Evolutionary conservation across 2,797 vertebrate species (phyloP).

Genomic region (Rhyacichthys aspro): DNA sequence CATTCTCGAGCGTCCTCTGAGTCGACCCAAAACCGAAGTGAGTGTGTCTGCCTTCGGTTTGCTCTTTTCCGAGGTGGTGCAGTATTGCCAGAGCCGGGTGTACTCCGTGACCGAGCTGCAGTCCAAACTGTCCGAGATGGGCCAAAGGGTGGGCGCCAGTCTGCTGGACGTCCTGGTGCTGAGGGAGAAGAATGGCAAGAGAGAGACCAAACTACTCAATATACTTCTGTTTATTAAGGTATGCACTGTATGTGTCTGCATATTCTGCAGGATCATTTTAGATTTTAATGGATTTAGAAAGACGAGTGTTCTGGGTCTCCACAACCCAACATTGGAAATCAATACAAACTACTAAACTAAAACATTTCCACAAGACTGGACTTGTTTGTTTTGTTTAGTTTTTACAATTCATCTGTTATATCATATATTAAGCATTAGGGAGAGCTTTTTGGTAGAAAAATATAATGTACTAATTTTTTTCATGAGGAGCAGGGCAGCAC

Average conservation of each 20-base stretch:
- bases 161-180: slow-evolving; percentile 87
- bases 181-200: slow-evolving; percentile 83
- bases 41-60: slow-evolving; percentile 87
- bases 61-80: slow-evolving; percentile 91
- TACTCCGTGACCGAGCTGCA: slow-evolving; percentile 90
- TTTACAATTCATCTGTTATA: too few species aligned
- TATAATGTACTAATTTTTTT: too few species aligned
- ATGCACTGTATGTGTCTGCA: not conserved
- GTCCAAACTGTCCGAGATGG: slow-evolving; percentile 83
- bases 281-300: too few species aligned
- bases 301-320: too few species aligned
- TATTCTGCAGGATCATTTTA: too few species aligned
- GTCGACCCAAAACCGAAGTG: slow-evolving; percentile 83
- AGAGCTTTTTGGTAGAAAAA: too few species aligned
- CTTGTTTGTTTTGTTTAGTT: too few species aligned
- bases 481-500: too few species aligned
- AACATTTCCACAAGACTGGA: too few species aligned
- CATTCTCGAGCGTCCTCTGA: slow-evolving; percentile 84
- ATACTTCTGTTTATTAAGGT: slow-evolving; percentile 89
- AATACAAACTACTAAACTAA: too few species aligned
- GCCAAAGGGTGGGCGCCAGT: slow-evolving; percentile 84
- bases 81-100: slow-evolving; percentile 91
- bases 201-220: slow-evolving; percentile 87
- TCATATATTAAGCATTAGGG: too few species aligned
- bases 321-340: too few species aligned